Conservation (phyloP, 2,113 vertebrate species). For the Taurulus bubalis region DNA sequence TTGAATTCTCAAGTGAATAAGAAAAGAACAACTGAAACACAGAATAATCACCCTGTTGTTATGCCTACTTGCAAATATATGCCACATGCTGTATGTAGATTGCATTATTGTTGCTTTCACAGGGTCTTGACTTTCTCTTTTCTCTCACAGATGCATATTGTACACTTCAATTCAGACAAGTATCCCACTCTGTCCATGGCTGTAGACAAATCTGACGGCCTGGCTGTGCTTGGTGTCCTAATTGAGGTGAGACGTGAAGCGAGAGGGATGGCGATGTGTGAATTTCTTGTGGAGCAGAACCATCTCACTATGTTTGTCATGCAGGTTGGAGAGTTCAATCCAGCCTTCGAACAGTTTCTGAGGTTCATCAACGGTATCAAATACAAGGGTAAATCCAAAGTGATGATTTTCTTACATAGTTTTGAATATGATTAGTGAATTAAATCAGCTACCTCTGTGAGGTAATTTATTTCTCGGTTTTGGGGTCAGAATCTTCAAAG, state of each 20-base stretch:
- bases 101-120: background rate
- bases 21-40: background rate
- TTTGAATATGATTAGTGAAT: background rate
- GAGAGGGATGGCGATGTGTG: background rate
- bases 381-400: constrained; percentile 87
- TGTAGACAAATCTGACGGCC: constrained; percentile 88
- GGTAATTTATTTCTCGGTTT: background rate
- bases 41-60: background rate
- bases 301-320: constrained; percentile 27
- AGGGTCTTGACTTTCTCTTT: constrained; percentile 22
- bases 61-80: background rate
- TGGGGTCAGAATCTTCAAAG: background rate
- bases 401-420: background rate
- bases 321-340: constrained; percentile 90
- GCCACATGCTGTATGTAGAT: background rate
- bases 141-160: constrained; percentile 89
- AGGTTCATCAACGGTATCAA: constrained; percentile 87
- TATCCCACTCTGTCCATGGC: constrained; percentile 87
- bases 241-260: constrained; percentile 87
- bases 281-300: background rate
- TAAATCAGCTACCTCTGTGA: background rate
- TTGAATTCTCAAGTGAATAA: no score
- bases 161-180: constrained; percentile 94
- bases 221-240: constrained; percentile 92
- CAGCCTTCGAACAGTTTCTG: constrained; percentile 90